These are phyloP conservation scores for Ferrisia virgata DNA, from an alignment of 2,888 invertebrate species.

Conservation along the genomic window DNA sequence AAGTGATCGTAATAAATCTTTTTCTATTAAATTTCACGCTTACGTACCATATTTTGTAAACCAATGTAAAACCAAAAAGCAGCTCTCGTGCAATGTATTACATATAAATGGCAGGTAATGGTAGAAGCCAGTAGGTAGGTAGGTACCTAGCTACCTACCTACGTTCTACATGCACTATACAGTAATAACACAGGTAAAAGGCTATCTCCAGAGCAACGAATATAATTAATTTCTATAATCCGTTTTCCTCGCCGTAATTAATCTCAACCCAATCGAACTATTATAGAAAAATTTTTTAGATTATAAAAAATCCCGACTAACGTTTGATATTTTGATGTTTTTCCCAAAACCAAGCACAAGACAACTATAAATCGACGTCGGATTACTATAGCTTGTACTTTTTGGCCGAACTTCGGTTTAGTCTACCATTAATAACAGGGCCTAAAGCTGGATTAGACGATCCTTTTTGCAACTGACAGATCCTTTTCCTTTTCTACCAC, in stretches of 20 bases:
- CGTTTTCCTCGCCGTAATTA: constrained; percentile 11
- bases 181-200: too few relatives aligned
- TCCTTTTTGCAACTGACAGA: constrained; percentile 30
- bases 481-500: background rate
- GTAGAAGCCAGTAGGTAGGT: too few relatives aligned
- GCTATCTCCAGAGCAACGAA: background rate
- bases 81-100: background rate
- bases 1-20: constrained; percentile 30
- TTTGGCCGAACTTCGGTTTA: constrained; percentile 19
- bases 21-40: constrained; percentile 22
- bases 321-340: constrained; percentile 25
- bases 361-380: constrained; percentile 23
- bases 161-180: too few relatives aligned
- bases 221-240: background rate
- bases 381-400: background rate
- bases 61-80: background rate
- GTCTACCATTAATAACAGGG: constrained; percentile 11
- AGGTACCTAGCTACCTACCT: too few relatives aligned
- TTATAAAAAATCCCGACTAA: constrained; percentile 2
- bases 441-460: constrained; percentile 23
- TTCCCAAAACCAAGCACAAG: background rate
- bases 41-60: constrained; percentile 8
- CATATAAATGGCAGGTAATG: background rate
- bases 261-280: background rate
- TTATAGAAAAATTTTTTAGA: background rate